Evolutionary conservation across 2,113 vertebrate species (phyloP).

Genomic region (Xyliphius kryptos): DNA sequence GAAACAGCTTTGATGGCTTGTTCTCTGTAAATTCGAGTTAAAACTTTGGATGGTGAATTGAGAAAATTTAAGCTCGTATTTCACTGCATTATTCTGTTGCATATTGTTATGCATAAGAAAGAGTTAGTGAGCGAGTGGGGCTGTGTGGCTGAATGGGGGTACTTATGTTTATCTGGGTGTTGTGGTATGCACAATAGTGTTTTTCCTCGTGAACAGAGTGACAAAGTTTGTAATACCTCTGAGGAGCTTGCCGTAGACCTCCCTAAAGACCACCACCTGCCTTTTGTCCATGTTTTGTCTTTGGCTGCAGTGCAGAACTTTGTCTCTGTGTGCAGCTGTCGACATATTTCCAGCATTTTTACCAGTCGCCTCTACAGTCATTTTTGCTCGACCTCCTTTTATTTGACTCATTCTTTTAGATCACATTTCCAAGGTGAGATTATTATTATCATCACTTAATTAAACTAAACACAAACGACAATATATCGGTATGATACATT

Average conservation of each 20-base stretch:
- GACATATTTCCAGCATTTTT: slow-evolving; percentile 33
- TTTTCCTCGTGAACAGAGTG: slow-evolving; percentile 15
- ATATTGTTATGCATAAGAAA: background rate
- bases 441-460: background rate
- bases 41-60: slow-evolving; percentile 1
- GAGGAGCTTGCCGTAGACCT: slow-evolving; percentile 29
- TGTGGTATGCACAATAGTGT: slow-evolving; percentile 29
- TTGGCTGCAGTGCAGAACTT: slow-evolving; percentile 24
- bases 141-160: slow-evolving; percentile 16
- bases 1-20: slow-evolving; percentile 13
- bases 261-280: slow-evolving; percentile 38
- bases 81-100: slow-evolving; percentile 1
- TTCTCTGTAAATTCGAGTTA: slow-evolving; percentile 16
- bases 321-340: slow-evolving; percentile 47
- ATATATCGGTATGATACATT: slow-evolving; percentile 1
- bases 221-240: slow-evolving; percentile 35
- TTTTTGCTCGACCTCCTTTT: background rate
- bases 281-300: slow-evolving; percentile 43
- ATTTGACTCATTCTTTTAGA: background rate
- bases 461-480: background rate
- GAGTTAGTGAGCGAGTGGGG: too few relatives aligned
- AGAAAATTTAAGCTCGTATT: slow-evolving; percentile 2
- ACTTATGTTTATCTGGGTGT: slow-evolving; percentile 20
- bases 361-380: slow-evolving; percentile 7
- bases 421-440: slow-evolving; percentile 2